Evolutionary conservation across 35 echinoderm and acorn worm species (phyloP).

Genomic region (Heliocidaris tuberculata): DNA sequence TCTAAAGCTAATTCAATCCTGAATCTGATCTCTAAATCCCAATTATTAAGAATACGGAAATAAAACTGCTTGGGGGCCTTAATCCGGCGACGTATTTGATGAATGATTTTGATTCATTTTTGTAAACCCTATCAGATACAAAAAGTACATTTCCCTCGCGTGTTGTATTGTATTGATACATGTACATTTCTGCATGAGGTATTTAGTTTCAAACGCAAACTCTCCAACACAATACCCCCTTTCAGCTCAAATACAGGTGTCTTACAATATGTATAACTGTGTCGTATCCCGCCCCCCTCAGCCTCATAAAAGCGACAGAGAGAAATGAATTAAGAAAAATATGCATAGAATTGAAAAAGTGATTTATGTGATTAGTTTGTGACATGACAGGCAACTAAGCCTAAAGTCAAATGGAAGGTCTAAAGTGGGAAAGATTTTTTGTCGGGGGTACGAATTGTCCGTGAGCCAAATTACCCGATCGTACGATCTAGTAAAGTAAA

Average conservation of each 20-base stretch:
- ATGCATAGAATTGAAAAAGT: conserved; percentile 16
- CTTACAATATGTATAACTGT: conserved; percentile 28
- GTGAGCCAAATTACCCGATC: background rate
- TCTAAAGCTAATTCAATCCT: background rate
- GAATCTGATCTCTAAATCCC: conserved; percentile 7
- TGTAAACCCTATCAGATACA: background rate
- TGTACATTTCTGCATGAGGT: conserved; percentile 11
- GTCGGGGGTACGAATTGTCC: background rate
- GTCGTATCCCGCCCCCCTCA: background rate
- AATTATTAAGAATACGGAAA: background rate
- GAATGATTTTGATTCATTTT: background rate
- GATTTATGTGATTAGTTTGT: conserved; percentile 39
- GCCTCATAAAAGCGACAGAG: conserved; percentile 20
- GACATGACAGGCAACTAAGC: conserved; percentile 18
- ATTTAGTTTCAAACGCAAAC: conserved; percentile 44
- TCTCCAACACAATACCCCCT: conserved; percentile 1
- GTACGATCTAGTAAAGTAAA: background rate
- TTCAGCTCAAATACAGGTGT: conserved; percentile 7
- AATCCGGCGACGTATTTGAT: conserved; percentile 1
- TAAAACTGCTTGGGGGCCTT: background rate
- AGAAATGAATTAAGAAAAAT: conserved; percentile 1
- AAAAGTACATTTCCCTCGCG: conserved; percentile 39
- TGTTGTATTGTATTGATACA: conserved; percentile 15
- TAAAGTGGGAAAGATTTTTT: background rate
- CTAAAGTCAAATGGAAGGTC: background rate